Evolutionary conservation across 2,113 vertebrate genomes (phyloP).

Genomic region (Leucopsar rothschildi): DNA sequence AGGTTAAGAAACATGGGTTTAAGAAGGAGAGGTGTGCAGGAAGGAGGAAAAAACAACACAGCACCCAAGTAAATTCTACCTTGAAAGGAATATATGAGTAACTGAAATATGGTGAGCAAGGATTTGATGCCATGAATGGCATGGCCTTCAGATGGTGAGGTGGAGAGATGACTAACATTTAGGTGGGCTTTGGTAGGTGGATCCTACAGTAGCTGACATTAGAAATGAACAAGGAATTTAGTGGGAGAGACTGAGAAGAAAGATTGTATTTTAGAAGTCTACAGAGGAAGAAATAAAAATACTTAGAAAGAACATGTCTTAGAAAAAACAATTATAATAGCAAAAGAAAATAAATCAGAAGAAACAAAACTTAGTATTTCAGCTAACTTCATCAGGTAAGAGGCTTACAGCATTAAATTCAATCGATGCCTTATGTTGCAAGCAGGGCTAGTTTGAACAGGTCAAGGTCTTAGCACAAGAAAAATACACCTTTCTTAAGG

Average conservation of each 20-base stretch:
- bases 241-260: not conserved
- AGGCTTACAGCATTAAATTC: not conserved
- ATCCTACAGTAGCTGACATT: not conserved
- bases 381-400: not conserved
- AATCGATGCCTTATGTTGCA: not conserved
- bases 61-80: not conserved
- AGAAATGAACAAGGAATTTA: not conserved
- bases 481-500: not conserved
- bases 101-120: not conserved
- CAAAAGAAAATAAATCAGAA: not conserved
- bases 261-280: not conserved
- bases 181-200: constrained; percentile 14
- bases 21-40: not conserved
- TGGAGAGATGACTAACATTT: constrained; percentile 17
- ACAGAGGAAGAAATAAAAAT: not conserved
- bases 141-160: constrained; percentile 2
- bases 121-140: not conserved
- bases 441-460: not conserved
- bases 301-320: not conserved
- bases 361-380: not conserved
- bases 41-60: not conserved
- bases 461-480: not conserved
- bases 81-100: not conserved
- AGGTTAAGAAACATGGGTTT: not conserved
- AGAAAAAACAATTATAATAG: not conserved